phyloP scores from a whole-genome alignment of 2,113 vertebrate species.

The Nicator chloris region DNA sequence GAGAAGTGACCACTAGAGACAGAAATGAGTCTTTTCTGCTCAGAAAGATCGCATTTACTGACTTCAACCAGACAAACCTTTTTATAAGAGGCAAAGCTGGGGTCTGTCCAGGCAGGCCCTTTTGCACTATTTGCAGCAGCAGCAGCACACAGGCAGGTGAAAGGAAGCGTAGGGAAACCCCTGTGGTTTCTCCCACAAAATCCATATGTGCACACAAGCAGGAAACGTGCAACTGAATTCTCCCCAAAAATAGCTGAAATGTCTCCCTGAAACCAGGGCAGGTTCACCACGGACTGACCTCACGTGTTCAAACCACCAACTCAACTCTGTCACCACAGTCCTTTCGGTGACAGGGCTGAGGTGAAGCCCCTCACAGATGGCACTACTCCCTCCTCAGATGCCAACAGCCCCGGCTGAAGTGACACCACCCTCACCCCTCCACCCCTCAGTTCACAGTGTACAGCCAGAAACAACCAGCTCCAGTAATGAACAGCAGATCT shows the following conservation, averaged over 20 bases:
- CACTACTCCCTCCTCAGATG: not conserved
- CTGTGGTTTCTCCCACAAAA: not conserved
- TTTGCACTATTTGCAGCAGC: not conserved
- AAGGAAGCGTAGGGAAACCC: not conserved
- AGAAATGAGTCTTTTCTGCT: not conserved
- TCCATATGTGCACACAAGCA: not conserved
- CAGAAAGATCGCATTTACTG: not conserved
- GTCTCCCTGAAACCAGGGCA: not conserved
- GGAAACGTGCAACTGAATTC: not conserved
- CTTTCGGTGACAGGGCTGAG: not conserved
- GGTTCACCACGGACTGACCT: not conserved
- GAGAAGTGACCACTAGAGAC: not conserved
- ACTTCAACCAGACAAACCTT: not conserved
- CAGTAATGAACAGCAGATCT: not conserved
- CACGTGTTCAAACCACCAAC: not conserved
- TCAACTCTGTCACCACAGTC: not conserved
- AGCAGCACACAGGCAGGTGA: not conserved
- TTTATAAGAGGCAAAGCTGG: not conserved
- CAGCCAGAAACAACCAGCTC: not conserved
- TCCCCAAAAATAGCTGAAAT: not conserved
- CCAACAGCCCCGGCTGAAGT: not conserved
- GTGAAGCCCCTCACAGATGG: accelerated
- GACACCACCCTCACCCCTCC: not conserved
- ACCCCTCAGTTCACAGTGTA: too few species aligned
- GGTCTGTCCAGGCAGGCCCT: not conserved